Evolutionary conservation across 2,797 vertebrate genomes (phyloP).

Genomic region (Enteromius radiatus): DNA sequence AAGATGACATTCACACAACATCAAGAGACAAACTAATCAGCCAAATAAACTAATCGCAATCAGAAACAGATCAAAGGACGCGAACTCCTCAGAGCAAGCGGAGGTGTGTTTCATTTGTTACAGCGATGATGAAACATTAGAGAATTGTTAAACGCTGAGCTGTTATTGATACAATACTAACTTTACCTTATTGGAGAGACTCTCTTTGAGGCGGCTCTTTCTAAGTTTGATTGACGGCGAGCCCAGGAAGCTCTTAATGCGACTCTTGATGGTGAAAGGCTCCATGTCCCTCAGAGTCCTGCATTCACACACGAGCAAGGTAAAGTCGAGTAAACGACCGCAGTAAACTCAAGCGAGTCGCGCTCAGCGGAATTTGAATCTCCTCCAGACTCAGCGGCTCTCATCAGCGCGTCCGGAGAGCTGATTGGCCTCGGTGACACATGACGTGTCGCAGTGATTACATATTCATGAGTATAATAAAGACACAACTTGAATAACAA

Average conservation of each 20-base stretch:
- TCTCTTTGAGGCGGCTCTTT: slow-evolving; percentile 59
- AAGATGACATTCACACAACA: not conserved
- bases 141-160: not conserved
- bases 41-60: not conserved
- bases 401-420: not conserved
- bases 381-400: too few species aligned
- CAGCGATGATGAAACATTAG: not conserved
- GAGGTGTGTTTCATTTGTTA: not conserved
- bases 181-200: slow-evolving; percentile 66
- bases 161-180: too few species aligned
- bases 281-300: slow-evolving; percentile 66
- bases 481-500: too few species aligned
- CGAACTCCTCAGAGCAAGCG: not conserved
- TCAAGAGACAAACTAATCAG: not conserved
- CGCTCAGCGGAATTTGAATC: not conserved
- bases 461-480: slow-evolving; percentile 1
- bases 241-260: slow-evolving; percentile 74
- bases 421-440: slow-evolving; percentile 13
- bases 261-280: slow-evolving; percentile 70
- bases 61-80: not conserved
- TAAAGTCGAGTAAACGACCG: not conserved
- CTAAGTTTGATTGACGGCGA: slow-evolving; percentile 68
- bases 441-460: not conserved
- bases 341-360: not conserved
- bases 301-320: too few species aligned